Evolutionary conservation across 2,797 vertebrate genomes (phyloP).

Genomic region (Falco concolor): DNA sequence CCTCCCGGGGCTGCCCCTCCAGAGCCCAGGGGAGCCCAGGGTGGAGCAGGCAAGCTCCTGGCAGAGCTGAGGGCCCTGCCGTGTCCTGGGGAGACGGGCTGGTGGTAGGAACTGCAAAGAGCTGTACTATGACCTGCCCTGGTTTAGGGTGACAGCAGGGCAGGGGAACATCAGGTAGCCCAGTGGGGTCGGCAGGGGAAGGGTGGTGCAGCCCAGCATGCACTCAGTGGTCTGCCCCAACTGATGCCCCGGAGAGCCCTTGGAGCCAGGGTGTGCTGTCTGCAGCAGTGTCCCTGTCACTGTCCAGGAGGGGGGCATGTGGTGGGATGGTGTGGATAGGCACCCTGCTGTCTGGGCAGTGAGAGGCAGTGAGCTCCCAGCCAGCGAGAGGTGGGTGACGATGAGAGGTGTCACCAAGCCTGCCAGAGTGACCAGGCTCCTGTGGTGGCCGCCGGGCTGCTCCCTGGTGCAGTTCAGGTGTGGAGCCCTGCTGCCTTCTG

Average conservation of each 20-base stretch:
- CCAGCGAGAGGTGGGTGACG: not conserved
- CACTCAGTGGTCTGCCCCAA: not conserved
- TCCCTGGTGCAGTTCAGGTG: not conserved
- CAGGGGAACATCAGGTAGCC: not conserved
- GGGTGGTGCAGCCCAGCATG: rapidly evolving
- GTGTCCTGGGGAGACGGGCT: not conserved
- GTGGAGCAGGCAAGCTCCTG: not conserved
- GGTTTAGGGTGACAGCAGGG: not conserved
- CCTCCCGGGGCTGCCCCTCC: not conserved
- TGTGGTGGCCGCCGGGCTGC: not conserved
- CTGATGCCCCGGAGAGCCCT: rapidly evolving
- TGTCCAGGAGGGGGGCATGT: rapidly evolving
- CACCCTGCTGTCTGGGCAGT: not conserved
- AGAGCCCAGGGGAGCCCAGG: not conserved
- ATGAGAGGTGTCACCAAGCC: not conserved
- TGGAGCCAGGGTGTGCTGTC: rapidly evolving
- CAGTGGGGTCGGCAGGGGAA: not conserved
- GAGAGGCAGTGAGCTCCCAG: not conserved
- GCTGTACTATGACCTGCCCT: not conserved
- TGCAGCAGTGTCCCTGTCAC: not conserved
- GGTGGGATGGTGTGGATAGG: rapidly evolving
- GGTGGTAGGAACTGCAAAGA: not conserved
- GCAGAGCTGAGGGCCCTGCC: not conserved
- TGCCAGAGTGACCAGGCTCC: not conserved
- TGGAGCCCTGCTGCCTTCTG: not conserved